Conservation (phyloP, 2,113 vertebrate genomes). For the Paradoxurus hermaphroditus region DNA sequence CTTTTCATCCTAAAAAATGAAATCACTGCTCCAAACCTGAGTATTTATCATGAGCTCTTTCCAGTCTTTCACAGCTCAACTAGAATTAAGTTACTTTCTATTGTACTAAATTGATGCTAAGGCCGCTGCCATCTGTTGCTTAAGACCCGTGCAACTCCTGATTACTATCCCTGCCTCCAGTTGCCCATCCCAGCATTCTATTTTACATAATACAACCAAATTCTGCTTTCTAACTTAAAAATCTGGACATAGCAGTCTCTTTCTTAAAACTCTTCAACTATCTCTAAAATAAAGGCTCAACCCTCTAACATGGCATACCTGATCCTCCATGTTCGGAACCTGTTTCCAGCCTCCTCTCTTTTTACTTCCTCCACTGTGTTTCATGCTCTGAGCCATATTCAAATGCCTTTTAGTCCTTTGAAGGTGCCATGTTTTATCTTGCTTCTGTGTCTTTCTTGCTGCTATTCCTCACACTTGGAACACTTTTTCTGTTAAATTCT, state of each 20-base stretch:
- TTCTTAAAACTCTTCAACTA: conserved; percentile 15
- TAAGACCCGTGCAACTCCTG: background rate
- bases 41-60: background rate
- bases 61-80: background rate
- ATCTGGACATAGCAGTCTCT: background rate
- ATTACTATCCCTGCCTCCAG: background rate
- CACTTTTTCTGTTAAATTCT: background rate
- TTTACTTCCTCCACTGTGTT: background rate
- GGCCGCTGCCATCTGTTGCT: background rate
- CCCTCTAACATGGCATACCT: background rate
- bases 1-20: background rate
- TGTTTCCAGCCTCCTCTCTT: background rate
- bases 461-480: background rate
- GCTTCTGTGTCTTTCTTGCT: background rate
- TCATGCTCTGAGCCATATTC: background rate
- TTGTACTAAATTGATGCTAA: background rate
- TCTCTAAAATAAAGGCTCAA: conserved; percentile 1
- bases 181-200: background rate
- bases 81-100: background rate
- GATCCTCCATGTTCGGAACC: background rate
- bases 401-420: background rate
- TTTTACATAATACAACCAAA: background rate
- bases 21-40: background rate
- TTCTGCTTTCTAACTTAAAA: background rate
- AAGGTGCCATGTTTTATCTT: background rate